Evolutionary conservation across 2,888 invertebrate species (phyloP), one percentile per base, ranked within the genome.

Genomic region (Pseudococcus longispinus): DNA sequence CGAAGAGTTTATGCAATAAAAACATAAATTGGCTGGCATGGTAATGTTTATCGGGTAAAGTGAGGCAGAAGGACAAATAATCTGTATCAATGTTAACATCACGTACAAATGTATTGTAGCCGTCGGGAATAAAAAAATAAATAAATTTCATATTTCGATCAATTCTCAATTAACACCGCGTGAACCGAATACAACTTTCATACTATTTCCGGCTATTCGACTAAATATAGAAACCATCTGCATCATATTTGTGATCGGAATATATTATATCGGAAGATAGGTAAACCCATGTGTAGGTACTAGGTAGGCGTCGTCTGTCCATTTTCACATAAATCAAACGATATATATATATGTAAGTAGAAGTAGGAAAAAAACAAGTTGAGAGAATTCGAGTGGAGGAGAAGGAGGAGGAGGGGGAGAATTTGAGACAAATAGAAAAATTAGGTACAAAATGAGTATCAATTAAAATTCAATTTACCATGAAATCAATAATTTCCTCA

Each of bases 71-170:
- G 77, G 77, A 80, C 77, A 80, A 80, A 80, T 80, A 80, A 80
- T 80, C 77, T 80, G 77, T 80, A 80, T 80, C 77, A 80, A 80
- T 80, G 77, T 80, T 80, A 80, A 80, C 77, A 80, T 80, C 77
- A 29, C 77, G 77, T 80, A 80, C 37, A 37, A 37, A 37, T 37
- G 9, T 80, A 80, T 80, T 80, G 77, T 70, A 70, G 70, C 70
- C 70, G 70, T 70, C 70, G 70, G 70, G 29, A 29, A 70, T 29
- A 70, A 29, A 70, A 46, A 29, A 70, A 70, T 70, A 26, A 65
- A 65, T 65, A 70, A 70, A 70, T 70, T 70, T 70, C 70, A 70
- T 70, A 70, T 70, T 70, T 70, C 70, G 29, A 70, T 70, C 70
- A 70, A 70, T 70, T 70, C 32, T 70, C 29, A 29, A 70, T 70